Conservation (phyloP, 2,113 vertebrate genomes). For the Reinhardtius hippoglossoides region DNA sequence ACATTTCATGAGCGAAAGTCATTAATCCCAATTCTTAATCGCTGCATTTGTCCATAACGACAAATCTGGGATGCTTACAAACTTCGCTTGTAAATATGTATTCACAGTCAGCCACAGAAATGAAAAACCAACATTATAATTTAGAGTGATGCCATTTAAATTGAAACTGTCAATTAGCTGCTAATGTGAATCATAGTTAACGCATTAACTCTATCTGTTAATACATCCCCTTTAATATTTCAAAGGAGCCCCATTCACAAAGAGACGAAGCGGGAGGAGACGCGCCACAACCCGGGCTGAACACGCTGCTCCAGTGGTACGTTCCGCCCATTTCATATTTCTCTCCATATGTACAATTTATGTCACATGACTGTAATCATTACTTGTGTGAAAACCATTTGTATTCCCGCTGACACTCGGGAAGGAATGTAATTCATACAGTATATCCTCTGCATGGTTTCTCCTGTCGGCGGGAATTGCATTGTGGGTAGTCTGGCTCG, state of each 20-base stretch:
- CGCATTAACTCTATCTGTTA: slow-evolving; percentile 24
- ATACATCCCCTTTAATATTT: slow-evolving; percentile 52
- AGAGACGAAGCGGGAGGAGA: slow-evolving; percentile 58
- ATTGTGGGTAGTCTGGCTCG: slow-evolving; percentile 81
- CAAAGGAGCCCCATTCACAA: slow-evolving; percentile 75
- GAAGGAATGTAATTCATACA: slow-evolving; percentile 73
- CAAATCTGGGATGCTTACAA: neutral
- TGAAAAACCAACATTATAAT: neutral
- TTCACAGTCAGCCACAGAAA: neutral
- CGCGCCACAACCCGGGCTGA: slow-evolving; percentile 72
- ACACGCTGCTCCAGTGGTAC: slow-evolving; percentile 81
- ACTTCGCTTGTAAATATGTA: neutral
- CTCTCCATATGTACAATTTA: slow-evolving; percentile 64
- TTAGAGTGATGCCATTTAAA: slow-evolving; percentile 11
- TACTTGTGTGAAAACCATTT: slow-evolving; percentile 77
- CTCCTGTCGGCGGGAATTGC: slow-evolving; percentile 74
- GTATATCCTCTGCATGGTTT: slow-evolving; percentile 74
- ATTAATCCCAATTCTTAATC: neutral
- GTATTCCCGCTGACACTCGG: slow-evolving; percentile 74
- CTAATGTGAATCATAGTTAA: neutral
- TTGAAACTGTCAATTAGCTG: slow-evolving; percentile 17
- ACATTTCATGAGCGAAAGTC: neutral
- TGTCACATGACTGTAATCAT: slow-evolving; percentile 78
- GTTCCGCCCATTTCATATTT: slow-evolving; percentile 64
- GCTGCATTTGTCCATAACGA: neutral